These are phyloP conservation scores for Pangasius mekongensis DNA, from an alignment of 2,797 vertebrate species.

Conservation along the genomic window DNA sequence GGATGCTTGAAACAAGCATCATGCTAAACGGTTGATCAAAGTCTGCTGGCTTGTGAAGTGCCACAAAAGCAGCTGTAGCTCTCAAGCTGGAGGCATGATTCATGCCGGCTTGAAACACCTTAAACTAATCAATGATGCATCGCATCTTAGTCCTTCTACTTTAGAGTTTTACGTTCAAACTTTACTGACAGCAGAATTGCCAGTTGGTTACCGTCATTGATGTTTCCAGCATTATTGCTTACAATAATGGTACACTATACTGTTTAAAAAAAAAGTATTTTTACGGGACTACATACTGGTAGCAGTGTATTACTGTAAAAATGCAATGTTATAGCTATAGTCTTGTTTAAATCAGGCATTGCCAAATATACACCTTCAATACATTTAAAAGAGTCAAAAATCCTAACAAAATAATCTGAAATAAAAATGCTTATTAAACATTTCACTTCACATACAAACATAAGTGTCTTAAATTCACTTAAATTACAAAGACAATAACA, in stretches of 20 bases:
- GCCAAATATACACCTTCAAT: neutral
- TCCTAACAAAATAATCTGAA: neutral
- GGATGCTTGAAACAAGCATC: slow-evolving; percentile 39
- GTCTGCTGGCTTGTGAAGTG: slow-evolving; percentile 22
- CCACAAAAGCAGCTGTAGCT: slow-evolving; percentile 46
- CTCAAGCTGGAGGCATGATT: slow-evolving; percentile 31
- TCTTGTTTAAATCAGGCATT: neutral
- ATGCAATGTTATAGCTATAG: neutral
- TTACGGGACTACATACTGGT: neutral
- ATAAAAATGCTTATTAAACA: neutral
- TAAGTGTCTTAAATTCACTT: no score
- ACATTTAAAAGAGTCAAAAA: neutral
- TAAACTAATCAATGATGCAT: slow-evolving; percentile 42
- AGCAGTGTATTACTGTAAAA: neutral
- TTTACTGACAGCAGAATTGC: neutral
- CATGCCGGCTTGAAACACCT: slow-evolving; percentile 24
- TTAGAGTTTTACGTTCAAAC: slow-evolving; percentile 1
- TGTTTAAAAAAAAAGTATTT: neutral
- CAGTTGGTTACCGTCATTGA: neutral
- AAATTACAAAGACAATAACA: no score
- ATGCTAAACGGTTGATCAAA: slow-evolving; percentile 52
- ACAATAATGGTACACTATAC: neutral
- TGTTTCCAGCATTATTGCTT: neutral
- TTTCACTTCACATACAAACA: no score
- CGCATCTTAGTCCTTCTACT: neutral